A percentile compares a stretch with the other conserved stretches of the same genome.
Conservation (phyloP, 2,888 invertebrate genomes). For the Luperina nickerlii region DNA sequence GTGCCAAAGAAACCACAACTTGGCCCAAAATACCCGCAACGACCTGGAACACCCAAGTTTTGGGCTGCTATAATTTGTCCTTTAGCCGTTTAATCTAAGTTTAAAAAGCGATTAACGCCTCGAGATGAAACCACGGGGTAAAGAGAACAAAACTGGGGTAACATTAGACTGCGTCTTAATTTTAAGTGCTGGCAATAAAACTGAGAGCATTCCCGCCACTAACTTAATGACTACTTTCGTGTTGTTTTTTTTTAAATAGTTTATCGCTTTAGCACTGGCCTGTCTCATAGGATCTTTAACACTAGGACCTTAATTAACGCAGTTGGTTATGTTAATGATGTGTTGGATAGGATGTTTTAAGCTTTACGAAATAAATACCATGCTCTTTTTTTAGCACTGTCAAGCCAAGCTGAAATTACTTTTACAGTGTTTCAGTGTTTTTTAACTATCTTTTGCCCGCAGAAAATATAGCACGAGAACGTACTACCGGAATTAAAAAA, state of each 20-base stretch:
- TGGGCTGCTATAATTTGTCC: constrained; percentile 51
- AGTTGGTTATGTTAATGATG: constrained; percentile 18
- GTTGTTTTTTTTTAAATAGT: constrained; percentile 40
- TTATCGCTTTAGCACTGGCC: constrained; percentile 22
- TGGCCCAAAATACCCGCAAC: constrained; percentile 30
- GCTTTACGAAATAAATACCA: not conserved
- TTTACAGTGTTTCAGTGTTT: not conserved
- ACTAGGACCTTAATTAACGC: constrained; percentile 1
- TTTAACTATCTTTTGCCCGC: not conserved
- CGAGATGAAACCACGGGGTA: constrained; percentile 54
- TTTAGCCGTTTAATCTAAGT: constrained; percentile 63
- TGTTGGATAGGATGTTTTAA: not conserved
- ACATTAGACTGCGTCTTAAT: constrained; percentile 54
- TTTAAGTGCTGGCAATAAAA: constrained; percentile 58
- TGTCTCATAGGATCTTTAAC: constrained; percentile 26
- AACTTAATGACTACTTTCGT: constrained; percentile 51
- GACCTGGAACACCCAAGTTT: constrained; percentile 52
- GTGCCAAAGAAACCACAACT: constrained; percentile 43
- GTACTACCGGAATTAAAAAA: not conserved
- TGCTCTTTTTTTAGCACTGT: not conserved
- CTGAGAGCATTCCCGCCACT: constrained; percentile 47
- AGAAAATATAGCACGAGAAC: not conserved
- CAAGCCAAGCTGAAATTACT: not conserved
- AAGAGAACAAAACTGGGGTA: constrained; percentile 45
- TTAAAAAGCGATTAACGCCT: constrained; percentile 64